phyloP scores from a whole-genome alignment of 2,113 vertebrate species.

The Gymnocephalus cernua region DNA sequence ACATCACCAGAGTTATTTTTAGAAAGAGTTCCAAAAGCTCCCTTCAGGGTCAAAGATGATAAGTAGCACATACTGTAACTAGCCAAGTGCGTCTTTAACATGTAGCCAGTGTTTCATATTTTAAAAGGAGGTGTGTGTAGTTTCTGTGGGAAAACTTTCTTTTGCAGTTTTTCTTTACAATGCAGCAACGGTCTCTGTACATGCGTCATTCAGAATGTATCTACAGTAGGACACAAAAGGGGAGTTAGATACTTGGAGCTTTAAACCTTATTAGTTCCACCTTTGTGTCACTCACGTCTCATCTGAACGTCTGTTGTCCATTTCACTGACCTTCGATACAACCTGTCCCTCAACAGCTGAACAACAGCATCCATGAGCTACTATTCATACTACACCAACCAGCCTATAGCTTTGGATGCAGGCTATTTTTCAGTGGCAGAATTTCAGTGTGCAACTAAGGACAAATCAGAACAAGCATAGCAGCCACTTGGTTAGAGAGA shows the following conservation, averaged over 20 bases:
- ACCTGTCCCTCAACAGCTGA: slow-evolving; percentile 11
- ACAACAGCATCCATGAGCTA: not conserved
- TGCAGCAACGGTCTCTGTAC: not conserved
- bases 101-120: not conserved
- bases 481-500: slow-evolving; percentile 19
- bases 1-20: not conserved
- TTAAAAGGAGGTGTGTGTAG: not conserved
- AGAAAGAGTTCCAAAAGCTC: not conserved
- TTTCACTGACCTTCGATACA: not conserved
- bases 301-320: not conserved
- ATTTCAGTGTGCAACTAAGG: slow-evolving; percentile 25
- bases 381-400: slow-evolving; percentile 5
- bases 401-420: slow-evolving; percentile 30
- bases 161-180: not conserved
- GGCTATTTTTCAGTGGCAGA: not conserved
- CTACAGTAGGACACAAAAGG: not conserved
- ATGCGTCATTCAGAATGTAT: not conserved
- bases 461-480: slow-evolving; percentile 8
- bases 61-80: no score
- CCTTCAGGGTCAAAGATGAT: no score
- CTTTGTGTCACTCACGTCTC: not conserved
- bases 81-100: not conserved
- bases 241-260: not conserved
- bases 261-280: not conserved
- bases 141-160: no score